These are phyloP conservation scores for Hippolais icterina DNA, from an alignment of 2,113 vertebrate genomes.

Conservation along the genomic window DNA sequence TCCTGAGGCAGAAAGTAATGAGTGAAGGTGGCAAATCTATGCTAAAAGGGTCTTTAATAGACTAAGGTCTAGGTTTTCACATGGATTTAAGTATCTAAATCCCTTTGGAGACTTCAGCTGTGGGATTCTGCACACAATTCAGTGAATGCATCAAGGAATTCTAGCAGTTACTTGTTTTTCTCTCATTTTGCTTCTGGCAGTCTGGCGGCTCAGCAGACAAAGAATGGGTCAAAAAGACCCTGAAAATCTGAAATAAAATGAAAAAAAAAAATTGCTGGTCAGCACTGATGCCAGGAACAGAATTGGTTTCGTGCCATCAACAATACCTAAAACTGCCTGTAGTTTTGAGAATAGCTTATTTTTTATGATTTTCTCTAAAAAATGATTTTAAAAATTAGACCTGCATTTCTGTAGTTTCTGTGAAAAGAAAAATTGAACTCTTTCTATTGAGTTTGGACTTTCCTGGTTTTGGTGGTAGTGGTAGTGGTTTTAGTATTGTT, in stretches of 20 bases:
- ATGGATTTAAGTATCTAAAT: constrained; percentile 4
- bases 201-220: neutral
- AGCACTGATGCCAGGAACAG: neutral
- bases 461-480: neutral
- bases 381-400: neutral
- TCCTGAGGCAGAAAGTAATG: constrained; percentile 21
- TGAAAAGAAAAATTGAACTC: neutral
- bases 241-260: neutral
- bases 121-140: neutral
- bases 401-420: neutral
- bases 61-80: neutral
- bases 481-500: neutral
- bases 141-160: neutral
- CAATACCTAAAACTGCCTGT: neutral
- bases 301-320: neutral
- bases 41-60: constrained; percentile 30
- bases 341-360: neutral
- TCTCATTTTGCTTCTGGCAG: neutral
- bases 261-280: neutral
- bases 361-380: neutral
- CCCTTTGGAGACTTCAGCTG: neutral
- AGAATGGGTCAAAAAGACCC: neutral
- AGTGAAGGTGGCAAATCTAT: neutral
- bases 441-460: neutral
- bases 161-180: neutral